A percentile compares a stretch with the other conserved stretches of the same genome.
Evolutionary conservation across 2,113 vertebrate genomes (phyloP).

Genomic region (Leucopsar rothschildi): DNA sequence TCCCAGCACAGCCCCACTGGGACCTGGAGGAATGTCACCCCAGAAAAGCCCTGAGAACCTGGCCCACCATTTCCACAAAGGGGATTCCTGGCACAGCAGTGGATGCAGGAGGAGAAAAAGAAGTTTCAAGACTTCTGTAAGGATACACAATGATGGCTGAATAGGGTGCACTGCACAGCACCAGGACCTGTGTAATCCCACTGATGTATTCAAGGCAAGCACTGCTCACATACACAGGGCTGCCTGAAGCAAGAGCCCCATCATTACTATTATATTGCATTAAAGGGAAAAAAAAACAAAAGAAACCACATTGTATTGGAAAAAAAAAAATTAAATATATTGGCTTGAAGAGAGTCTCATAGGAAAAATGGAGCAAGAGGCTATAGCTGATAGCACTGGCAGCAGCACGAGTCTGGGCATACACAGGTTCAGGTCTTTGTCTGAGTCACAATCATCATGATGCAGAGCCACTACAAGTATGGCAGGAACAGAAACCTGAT

Average conservation of each 20-base stretch:
- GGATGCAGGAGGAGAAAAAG: neutral
- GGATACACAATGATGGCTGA: neutral
- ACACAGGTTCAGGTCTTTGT: neutral
- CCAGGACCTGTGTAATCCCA: neutral
- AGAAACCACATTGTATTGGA: neutral
- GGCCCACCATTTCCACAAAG: neutral
- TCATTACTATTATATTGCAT: neutral
- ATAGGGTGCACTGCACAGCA: neutral
- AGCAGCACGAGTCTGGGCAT: neutral
- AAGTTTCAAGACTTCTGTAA: neutral
- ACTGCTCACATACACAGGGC: accelerated
- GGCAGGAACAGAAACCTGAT: neutral
- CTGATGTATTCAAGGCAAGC: neutral
- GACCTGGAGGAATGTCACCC: neutral
- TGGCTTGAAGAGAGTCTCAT: neutral
- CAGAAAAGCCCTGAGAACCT: neutral
- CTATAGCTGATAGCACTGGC: neutral
- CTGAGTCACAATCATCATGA: neutral
- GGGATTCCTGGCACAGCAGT: neutral
- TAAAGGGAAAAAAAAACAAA: neutral
- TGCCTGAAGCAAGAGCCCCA: neutral
- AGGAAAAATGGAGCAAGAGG: neutral
- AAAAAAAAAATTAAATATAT: neutral
- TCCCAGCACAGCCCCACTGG: neutral
- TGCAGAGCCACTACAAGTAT: neutral